These are phyloP conservation scores for Caprella mutica DNA, from an alignment of 2,888 invertebrate species.

Conservation along the genomic window DNA sequence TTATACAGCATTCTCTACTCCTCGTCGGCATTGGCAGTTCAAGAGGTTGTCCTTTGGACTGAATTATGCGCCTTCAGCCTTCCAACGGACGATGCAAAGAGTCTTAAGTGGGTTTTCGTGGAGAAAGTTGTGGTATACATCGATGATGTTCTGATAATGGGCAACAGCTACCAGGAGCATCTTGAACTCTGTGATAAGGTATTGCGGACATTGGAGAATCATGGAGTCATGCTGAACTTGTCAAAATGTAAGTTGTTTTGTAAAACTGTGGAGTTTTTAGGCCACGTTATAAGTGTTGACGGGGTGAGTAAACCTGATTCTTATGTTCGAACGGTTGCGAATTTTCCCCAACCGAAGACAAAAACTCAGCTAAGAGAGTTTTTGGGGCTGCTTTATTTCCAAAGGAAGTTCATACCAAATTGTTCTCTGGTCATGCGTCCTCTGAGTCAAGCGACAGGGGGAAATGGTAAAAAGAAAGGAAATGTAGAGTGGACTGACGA, in stretches of 20 bases:
- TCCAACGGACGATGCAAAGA: background rate
- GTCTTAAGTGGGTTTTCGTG: background rate
- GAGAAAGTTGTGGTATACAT: background rate
- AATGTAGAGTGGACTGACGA: background rate
- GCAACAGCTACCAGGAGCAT: background rate
- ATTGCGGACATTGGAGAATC: background rate
- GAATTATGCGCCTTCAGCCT: background rate
- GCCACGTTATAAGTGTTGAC: background rate
- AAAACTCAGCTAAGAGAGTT: background rate
- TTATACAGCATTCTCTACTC: background rate
- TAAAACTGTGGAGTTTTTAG: background rate
- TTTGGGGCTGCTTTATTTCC: background rate
- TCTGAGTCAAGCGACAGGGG: background rate
- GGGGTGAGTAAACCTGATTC: background rate
- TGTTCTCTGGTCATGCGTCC: background rate
- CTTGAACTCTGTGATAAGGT: background rate
- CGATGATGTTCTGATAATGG: conserved; percentile 1
- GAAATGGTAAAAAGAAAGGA: background rate
- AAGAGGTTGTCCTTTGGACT: background rate
- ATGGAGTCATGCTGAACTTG: background rate
- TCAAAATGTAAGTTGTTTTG: background rate
- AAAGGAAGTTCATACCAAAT: background rate
- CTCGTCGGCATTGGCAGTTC: background rate
- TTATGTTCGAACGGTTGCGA: background rate
- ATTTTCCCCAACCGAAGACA: background rate